Evolutionary conservation across 1,140 invertebrate genomes (phyloP), one percentile per base, ranked within the genome.

Genomic region (Drosophila carrolli): DNA sequence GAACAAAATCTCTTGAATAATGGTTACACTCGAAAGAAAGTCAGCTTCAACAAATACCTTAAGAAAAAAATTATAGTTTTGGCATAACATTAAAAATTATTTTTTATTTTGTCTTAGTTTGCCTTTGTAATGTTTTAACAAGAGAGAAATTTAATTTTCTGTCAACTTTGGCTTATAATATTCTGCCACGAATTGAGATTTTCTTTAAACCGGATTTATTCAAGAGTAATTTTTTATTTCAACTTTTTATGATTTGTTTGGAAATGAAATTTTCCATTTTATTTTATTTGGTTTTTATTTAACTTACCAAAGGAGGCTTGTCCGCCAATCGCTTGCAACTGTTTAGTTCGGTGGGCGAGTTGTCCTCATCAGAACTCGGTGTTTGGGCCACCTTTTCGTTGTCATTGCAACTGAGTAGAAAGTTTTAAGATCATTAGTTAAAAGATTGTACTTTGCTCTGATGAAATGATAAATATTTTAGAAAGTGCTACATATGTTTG

Each of bases 261-360:
- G 13, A 19, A 4, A 50, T 16, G 10, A 1, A 27, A 13, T n/a
- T 6, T 29, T 44, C 9, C 8, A 13, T 23, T 43, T 14, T 38
- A 13, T 13, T 32, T 27, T 7, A 5, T 13, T 27, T 1, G 0
- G 14, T 61, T 16, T 14, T n/a, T 1, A 7, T 32, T 23, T 23
- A 10, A 88, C 91, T 96, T 92, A 97, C 96, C 78, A 97, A 93
- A 2, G 96, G 96, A 10, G 96, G 96, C 82, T 97, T 96, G 91
- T 97, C 96, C 23, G 90, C 92, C 58, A 97, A 93, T 62, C 96
- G 93, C 90, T 96, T 96, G 92, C 96, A 97, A 71, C 96, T 96
- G 93, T 97, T 97, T 43, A 97, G 93, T 93, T 97, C 96, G 41
- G 96, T 97, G n/a, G 96, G 96, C 5, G 96, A 97, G 93, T 96